These are phyloP conservation scores for Pantherophis alleghaniensis DNA, from an alignment of 2,797 vertebrate species.

Conservation along the genomic window DNA sequence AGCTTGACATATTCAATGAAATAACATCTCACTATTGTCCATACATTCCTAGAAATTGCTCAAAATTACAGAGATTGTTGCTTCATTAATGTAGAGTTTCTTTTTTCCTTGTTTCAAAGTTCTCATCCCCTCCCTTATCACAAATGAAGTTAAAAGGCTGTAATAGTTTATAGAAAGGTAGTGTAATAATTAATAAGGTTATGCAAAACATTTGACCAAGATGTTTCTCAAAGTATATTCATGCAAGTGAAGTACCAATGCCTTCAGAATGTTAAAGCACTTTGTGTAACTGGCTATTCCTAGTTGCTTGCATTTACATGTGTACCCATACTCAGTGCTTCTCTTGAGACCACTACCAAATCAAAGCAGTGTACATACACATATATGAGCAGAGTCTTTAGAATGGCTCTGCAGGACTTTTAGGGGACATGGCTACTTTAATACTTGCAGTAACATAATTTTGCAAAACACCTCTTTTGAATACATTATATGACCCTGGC, in stretches of 20 bases:
- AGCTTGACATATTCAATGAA: too few species aligned
- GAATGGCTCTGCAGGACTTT: neutral
- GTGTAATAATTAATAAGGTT: neutral
- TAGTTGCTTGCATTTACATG: neutral
- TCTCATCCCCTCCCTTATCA: neutral
- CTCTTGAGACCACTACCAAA: neutral
- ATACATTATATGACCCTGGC: neutral
- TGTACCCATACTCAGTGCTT: neutral
- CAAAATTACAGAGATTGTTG: neutral
- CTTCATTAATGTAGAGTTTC: neutral
- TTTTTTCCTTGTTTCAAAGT: neutral
- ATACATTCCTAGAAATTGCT: neutral
- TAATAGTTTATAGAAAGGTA: neutral
- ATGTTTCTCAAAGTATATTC: neutral
- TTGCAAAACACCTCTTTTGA: neutral
- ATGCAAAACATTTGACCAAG: neutral
- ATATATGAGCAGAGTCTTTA: neutral
- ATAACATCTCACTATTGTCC: neutral
- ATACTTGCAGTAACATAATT: neutral
- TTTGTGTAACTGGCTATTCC: neutral
- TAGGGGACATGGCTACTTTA: neutral
- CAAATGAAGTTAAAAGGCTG: neutral
- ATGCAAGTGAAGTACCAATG: neutral
- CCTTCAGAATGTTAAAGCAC: neutral
- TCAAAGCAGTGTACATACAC: neutral